A percentile compares a stretch with the other conserved stretches of the same genome.
These are phyloP conservation scores for Myiozetetes cayanensis DNA, from an alignment of 2,113 vertebrate genomes.

Conservation along the genomic window DNA sequence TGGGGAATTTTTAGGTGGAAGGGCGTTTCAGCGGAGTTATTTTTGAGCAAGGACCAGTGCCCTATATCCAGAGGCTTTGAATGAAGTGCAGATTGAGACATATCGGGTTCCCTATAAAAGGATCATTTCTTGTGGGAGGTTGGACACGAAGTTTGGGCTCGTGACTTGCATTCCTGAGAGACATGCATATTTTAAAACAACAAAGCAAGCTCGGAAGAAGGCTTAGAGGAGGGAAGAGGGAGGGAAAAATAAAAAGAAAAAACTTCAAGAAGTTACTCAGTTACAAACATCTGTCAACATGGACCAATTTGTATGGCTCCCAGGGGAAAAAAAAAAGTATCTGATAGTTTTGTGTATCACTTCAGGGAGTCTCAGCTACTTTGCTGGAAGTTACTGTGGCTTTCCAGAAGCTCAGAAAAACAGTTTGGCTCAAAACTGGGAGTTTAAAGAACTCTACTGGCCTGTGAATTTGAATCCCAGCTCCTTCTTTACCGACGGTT, in stretches of 20 bases:
- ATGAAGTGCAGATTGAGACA: conserved; percentile 99
- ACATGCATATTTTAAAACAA: conserved; percentile 99
- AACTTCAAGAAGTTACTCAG: conserved; percentile 92
- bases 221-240: conserved; percentile 70
- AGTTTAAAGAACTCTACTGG: conserved; percentile 27
- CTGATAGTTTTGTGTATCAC: conserved; percentile 36
- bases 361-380: conserved; percentile 36
- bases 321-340: not conserved
- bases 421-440: not conserved
- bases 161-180: conserved; percentile 99
- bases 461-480: not conserved
- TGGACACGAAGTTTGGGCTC: conserved; percentile 99
- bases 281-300: conserved; percentile 95
- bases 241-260: conserved; percentile 7
- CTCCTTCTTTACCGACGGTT: not conserved
- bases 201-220: conserved; percentile 93
- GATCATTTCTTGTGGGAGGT: conserved; percentile 99
- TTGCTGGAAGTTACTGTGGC: not conserved
- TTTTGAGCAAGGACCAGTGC: conserved; percentile 78
- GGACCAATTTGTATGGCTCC: conserved; percentile 74
- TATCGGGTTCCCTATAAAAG: conserved; percentile 98
- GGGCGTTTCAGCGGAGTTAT: conserved; percentile 68
- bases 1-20: conserved; percentile 60
- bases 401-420: not conserved
- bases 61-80: conserved; percentile 85